These are phyloP conservation scores for Lepus americanus DNA, from an alignment of 2,113 vertebrate genomes.

Conservation along the genomic window DNA sequence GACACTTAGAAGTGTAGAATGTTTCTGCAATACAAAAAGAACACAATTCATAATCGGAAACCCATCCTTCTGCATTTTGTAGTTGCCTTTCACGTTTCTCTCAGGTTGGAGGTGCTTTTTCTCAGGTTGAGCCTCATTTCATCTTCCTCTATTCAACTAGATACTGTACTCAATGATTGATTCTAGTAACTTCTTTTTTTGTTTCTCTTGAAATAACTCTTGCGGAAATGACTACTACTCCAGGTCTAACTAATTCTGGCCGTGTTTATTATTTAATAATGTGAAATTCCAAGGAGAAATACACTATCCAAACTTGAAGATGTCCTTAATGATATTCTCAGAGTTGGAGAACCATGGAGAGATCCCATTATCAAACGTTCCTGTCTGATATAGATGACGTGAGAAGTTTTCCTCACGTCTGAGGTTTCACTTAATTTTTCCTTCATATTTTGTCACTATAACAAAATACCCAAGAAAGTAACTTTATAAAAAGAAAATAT, in stretches of 20 bases:
- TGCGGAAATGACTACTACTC: background rate
- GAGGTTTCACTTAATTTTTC: background rate
- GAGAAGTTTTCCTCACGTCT: background rate
- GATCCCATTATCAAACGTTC: background rate
- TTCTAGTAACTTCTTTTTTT: background rate
- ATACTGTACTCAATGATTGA: background rate
- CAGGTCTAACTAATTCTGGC: background rate
- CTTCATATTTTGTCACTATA: too few relatives aligned
- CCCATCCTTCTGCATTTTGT: background rate
- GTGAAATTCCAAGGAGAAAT: background rate
- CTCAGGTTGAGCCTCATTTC: background rate
- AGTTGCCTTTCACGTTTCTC: background rate
- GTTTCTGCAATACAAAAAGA: background rate
- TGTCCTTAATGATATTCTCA: background rate
- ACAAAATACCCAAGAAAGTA: too few relatives aligned
- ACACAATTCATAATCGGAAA: background rate
- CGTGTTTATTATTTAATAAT: background rate
- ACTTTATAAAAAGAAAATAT: too few relatives aligned
- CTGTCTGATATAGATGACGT: background rate
- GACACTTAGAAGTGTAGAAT: background rate
- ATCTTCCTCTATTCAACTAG: background rate
- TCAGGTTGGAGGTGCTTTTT: background rate
- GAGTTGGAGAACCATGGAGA: background rate
- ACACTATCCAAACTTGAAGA: background rate
- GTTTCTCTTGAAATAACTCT: background rate